These are phyloP conservation scores for Melanchra persicariae DNA, from an alignment of 2,888 invertebrate species.

Conservation along the genomic window DNA sequence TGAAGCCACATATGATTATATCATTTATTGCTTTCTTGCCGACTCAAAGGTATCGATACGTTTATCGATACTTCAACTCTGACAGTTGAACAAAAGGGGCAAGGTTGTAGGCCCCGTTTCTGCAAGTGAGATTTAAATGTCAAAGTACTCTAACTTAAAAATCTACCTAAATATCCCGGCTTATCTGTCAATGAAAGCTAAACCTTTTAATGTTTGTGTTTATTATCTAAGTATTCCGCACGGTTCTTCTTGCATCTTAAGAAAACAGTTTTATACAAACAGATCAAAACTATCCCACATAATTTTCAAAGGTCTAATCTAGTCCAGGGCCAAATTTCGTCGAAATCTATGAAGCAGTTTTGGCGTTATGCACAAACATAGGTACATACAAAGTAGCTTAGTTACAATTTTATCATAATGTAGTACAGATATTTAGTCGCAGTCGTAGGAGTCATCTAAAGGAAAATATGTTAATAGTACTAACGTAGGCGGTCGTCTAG, in stretches of 20 bases:
- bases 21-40: constrained; percentile 73
- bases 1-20: constrained; percentile 77
- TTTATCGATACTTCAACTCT: constrained; percentile 66
- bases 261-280: neutral
- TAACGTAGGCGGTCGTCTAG: constrained; percentile 50
- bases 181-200: constrained; percentile 31
- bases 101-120: constrained; percentile 61
- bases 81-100: constrained; percentile 66
- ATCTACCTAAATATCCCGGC: constrained; percentile 13
- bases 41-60: constrained; percentile 58
- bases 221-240: neutral
- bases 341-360: neutral
- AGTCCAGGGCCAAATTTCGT: neutral
- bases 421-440: constrained; percentile 1
- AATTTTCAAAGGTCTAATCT: neutral
- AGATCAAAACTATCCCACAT: neutral
- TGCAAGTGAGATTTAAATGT: constrained; percentile 60
- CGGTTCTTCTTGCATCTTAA: neutral
- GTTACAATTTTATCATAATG: neutral
- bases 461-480: constrained; percentile 52
- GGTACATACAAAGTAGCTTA: neutral
- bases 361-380: neutral
- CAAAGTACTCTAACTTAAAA: constrained; percentile 58
- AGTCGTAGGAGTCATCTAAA: constrained; percentile 31
- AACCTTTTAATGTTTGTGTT: constrained; percentile 28